A percentile compares a stretch with the other conserved stretches of the same genome.
Conservation (phyloP, 2,888 invertebrate genomes). For the Nysson spinosus region DNA sequence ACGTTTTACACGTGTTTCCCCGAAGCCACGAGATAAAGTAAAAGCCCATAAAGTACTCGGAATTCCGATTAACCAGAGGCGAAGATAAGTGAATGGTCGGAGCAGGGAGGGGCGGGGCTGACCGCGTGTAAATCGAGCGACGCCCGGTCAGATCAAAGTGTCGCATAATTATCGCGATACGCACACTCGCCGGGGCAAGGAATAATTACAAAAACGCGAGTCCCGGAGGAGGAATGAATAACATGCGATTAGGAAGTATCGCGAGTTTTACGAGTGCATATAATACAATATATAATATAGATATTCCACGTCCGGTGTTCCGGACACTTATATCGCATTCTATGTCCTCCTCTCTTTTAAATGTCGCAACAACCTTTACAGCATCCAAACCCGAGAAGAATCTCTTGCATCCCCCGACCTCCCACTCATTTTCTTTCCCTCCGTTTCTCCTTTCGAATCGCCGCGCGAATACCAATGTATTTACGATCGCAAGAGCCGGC, state of each 20-base stretch:
- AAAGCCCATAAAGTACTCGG: slow-evolving; percentile 42
- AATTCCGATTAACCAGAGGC: slow-evolving; percentile 49
- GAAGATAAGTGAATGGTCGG: slow-evolving; percentile 45
- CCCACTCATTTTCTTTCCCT: slow-evolving; percentile 11
- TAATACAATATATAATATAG: slow-evolving; percentile 50
- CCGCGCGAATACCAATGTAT: slow-evolving; percentile 41
- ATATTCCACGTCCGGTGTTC: slow-evolving; percentile 33
- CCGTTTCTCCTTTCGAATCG: slow-evolving; percentile 26
- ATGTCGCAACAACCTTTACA: too few species aligned
- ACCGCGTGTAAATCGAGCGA: slow-evolving; percentile 34
- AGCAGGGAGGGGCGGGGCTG: not conserved
- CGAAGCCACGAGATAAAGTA: slow-evolving; percentile 45
- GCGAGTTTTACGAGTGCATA: slow-evolving; percentile 50
- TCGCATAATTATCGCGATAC: slow-evolving; percentile 44
- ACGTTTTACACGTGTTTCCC: slow-evolving; percentile 47
- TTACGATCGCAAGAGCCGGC: slow-evolving; percentile 16
- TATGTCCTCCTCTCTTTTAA: not conserved
- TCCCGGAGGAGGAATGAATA: slow-evolving; percentile 35
- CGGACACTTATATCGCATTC: slow-evolving; percentile 6
- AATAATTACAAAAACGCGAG: slow-evolving; percentile 47
- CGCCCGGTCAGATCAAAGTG: slow-evolving; percentile 45
- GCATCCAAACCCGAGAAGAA: not conserved
- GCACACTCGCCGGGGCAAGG: slow-evolving; percentile 25
- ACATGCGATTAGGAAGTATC: slow-evolving; percentile 50
- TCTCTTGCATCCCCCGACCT: not conserved